Base-by-base conservation (phyloP, 2,888 invertebrate genomes). In the Apocheima hispidaria region DNA sequence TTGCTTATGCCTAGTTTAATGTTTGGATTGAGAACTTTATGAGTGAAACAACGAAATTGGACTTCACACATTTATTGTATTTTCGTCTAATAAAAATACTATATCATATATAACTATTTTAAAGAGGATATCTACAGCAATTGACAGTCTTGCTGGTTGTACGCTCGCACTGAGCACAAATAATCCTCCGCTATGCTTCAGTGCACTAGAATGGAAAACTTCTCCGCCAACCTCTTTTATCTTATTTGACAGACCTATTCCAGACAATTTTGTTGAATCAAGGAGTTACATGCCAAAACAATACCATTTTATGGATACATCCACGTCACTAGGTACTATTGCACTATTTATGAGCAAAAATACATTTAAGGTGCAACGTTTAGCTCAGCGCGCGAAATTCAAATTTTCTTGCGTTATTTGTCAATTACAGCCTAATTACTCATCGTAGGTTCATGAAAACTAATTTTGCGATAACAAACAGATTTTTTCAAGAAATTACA, bases 1-100 rank as follows among this genome's bases (percentile, higher is more conserved):
- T 33, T 4, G 33, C n/a, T 33, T 33, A 16, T 36, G 35, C 35
- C 16, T 36, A 36, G 14, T 14, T 36, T 38, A 38, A 12, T 20
- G 40, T 12, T 20, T 20, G 23, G 6, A 7, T 26, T 9, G 14
- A 16, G 16, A n/a, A n/a, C n/a, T n/a, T n/a, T 3, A 26, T 61
- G 68, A 75, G 75, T 77, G 77, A 77, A 75, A 78, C 72, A 65
- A 65, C 50, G 9, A 57, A 61, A 68, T 75, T 88, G 90, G 91
- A 92, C 92, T 92, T 91, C 92, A 92, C 92, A 92, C 92, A 91
- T 92, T 92, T 92, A 92, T 92, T 92, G 91, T 91, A 91, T 92
- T 92, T 91, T 89, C 82, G 90, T 92, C 92, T 92, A 92, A 90
- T 92, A 92, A 92, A 92, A 92, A 92, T 92, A 92, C 90, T 91